phyloP scores from a whole-genome alignment of 2,113 vertebrate genomes.

The Aspidoscelis tigris region DNA sequence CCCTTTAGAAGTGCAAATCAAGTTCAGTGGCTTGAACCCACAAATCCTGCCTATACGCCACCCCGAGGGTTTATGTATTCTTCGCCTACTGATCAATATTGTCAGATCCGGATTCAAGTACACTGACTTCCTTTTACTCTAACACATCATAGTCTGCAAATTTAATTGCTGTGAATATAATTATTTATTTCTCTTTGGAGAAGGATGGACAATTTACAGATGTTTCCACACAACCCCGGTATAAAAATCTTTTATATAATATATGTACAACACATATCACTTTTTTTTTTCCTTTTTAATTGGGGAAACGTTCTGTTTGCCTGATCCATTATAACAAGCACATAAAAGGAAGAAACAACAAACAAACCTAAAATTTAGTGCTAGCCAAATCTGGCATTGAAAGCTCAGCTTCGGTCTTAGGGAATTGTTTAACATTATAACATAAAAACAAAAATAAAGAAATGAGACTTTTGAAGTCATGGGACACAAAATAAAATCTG shows the following conservation, averaged over 20 bases:
- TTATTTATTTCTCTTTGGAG: slow-evolving; percentile 88
- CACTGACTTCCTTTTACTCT: background rate
- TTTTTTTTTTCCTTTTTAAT: slow-evolving; percentile 38
- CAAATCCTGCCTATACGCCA: background rate
- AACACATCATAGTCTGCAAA: slow-evolving; percentile 43
- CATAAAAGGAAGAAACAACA: slow-evolving; percentile 41
- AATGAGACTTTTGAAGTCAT: slow-evolving; percentile 76
- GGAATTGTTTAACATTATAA: slow-evolving; percentile 69
- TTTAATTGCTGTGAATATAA: slow-evolving; percentile 78
- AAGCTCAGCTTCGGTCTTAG: slow-evolving; percentile 72
- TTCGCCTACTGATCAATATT: slow-evolving; percentile 9
- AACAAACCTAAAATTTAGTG: slow-evolving; percentile 57
- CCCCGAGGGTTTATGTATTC: background rate
- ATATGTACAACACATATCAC: slow-evolving; percentile 74
- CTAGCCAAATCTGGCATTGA: slow-evolving; percentile 80
- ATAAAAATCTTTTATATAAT: slow-evolving; percentile 88
- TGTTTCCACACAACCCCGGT: slow-evolving; percentile 80
- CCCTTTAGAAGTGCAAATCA: background rate
- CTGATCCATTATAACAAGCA: slow-evolving; percentile 68
- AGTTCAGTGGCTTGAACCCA: background rate
- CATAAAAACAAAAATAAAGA: slow-evolving; percentile 70
- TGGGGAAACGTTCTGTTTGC: slow-evolving; percentile 65
- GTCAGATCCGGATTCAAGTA: background rate
- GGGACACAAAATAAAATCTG: slow-evolving; percentile 83
- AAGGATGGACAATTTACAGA: slow-evolving; percentile 82